Evolutionary conservation across 2,113 vertebrate species (phyloP).

Genomic region (Dipodomys stephensi): DNA sequence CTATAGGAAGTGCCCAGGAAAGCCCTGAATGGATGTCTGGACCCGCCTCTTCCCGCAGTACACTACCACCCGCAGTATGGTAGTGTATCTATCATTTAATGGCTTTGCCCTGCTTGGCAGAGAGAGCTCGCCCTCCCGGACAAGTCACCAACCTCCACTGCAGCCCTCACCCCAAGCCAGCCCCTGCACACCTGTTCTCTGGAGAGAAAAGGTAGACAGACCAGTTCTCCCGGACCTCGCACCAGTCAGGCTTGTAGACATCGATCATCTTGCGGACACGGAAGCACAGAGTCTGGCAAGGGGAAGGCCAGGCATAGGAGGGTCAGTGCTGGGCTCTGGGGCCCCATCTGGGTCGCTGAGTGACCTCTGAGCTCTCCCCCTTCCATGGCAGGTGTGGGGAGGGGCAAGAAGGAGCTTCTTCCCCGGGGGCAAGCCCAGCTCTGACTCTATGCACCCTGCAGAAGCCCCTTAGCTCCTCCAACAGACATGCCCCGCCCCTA

Average conservation of each 20-base stretch:
- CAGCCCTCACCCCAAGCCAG: neutral
- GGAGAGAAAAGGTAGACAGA: constrained; percentile 98
- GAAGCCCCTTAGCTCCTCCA: neutral
- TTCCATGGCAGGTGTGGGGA: accelerated
- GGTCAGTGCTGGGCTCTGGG: neutral
- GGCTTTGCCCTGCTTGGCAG: neutral
- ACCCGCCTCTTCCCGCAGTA: neutral
- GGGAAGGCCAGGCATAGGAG: neutral
- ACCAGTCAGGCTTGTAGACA: constrained; percentile 97
- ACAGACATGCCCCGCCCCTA: too few relatives aligned
- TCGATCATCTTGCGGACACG: constrained; percentile 98
- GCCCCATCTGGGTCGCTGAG: neutral
- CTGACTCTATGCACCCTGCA: neutral
- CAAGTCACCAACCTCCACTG: neutral
- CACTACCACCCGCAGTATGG: neutral
- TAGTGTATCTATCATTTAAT: accelerated
- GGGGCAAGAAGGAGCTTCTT: neutral
- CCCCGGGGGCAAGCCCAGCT: neutral
- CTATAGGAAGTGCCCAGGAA: neutral
- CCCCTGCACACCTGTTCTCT: constrained; percentile 91
- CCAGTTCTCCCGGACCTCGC: constrained; percentile 95
- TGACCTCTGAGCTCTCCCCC: neutral
- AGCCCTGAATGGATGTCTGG: neutral
- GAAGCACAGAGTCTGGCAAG: constrained; percentile 93
- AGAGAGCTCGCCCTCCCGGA: neutral